Evolutionary conservation across 2,113 vertebrate genomes (phyloP).

Genomic region (Pungitius pungitius): DNA sequence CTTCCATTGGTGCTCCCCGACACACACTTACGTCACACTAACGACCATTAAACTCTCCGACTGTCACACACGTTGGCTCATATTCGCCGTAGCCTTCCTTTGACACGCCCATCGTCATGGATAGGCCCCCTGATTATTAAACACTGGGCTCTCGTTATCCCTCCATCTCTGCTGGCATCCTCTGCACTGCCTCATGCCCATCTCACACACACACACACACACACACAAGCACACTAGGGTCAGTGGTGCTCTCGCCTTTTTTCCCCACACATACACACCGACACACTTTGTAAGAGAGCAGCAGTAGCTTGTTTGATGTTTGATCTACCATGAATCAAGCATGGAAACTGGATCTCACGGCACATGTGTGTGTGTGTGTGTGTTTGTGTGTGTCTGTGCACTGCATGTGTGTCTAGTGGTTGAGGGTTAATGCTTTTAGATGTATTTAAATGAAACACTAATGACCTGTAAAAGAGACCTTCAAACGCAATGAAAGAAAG

Average conservation of each 20-base stretch:
- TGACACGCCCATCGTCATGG: slow-evolving; percentile 2
- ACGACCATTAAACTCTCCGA: neutral
- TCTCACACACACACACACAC: neutral
- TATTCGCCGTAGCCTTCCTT: slow-evolving; percentile 20
- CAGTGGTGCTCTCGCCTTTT: slow-evolving; percentile 7
- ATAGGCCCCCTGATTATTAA: slow-evolving; percentile 35
- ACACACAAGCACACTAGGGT: slow-evolving; percentile 20
- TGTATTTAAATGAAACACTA: slow-evolving; percentile 3
- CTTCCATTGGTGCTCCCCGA: neutral
- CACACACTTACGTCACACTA: slow-evolving; percentile 1
- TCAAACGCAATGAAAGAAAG: neutral
- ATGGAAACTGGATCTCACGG: neutral
- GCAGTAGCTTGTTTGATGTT: slow-evolving; percentile 51
- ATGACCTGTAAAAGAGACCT: slow-evolving; percentile 2
- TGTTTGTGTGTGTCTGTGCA: neutral
- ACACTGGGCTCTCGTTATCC: slow-evolving; percentile 60
- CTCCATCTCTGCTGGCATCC: slow-evolving; percentile 23
- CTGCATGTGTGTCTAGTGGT: neutral
- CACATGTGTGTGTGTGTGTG: neutral
- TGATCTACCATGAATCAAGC: slow-evolving; percentile 42
- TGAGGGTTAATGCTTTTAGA: neutral
- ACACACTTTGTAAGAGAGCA: slow-evolving; percentile 28
- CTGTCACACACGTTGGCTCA: slow-evolving; percentile 27
- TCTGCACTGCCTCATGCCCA: slow-evolving; percentile 21
- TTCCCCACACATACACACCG: slow-evolving; percentile 41